These are phyloP conservation scores for Drosophila bocki DNA, from an alignment of 1,140 invertebrate genomes.

Conservation along the genomic window DNA sequence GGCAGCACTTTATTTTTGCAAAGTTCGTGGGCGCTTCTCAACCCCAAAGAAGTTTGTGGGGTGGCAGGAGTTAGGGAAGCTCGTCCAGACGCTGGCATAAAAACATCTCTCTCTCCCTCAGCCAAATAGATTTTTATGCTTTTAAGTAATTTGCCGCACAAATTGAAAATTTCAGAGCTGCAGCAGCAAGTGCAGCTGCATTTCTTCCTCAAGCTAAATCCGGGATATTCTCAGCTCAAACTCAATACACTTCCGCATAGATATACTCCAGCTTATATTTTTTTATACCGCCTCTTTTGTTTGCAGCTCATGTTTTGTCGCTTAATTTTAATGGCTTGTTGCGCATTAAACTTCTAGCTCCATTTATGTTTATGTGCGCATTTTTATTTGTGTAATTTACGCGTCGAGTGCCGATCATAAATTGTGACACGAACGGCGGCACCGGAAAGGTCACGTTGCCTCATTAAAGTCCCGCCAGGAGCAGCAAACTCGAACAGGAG, in stretches of 20 bases:
- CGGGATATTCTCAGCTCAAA: neutral
- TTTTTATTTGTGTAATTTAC: constrained; percentile 78
- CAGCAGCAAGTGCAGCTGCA: constrained; percentile 18
- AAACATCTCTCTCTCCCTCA: constrained; percentile 29
- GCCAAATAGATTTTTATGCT: constrained; percentile 74
- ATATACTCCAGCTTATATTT: constrained; percentile 6
- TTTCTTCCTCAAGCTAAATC: neutral
- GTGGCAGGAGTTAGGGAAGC: constrained; percentile 1
- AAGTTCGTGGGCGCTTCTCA: constrained; percentile 14
- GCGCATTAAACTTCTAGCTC: constrained; percentile 65
- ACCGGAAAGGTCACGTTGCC: constrained; percentile 71
- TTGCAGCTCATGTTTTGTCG: constrained; percentile 79
- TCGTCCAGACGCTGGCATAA: constrained; percentile 11
- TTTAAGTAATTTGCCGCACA: constrained; percentile 60
- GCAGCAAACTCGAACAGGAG: constrained; percentile 52
- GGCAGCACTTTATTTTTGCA: constrained; percentile 38
- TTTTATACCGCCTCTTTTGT: constrained; percentile 53
- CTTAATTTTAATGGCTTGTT: constrained; percentile 74
- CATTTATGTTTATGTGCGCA: constrained; percentile 73
- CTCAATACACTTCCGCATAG: neutral
- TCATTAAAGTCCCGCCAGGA: constrained; percentile 66
- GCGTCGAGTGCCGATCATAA: constrained; percentile 72
- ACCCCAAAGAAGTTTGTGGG: neutral
- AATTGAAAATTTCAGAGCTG: constrained; percentile 40
- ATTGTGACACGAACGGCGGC: constrained; percentile 64